phyloP scores from a whole-genome alignment of 2,888 invertebrate species.

The Drosophila glabriapex region DNA sequence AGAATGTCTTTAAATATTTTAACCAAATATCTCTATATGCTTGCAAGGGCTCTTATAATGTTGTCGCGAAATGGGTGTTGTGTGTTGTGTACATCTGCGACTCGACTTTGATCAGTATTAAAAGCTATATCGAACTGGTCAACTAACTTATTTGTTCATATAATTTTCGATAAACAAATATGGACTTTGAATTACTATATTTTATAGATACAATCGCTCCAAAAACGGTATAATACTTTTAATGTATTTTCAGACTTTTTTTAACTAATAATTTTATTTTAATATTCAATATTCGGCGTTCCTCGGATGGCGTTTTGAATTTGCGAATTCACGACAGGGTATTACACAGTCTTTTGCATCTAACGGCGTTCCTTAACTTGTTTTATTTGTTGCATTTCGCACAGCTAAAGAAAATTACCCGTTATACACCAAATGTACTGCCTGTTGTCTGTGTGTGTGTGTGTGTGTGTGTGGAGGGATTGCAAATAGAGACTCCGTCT shows the following conservation, averaged over 20 bases:
- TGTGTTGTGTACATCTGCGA: neutral
- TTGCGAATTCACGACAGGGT: slow-evolving; percentile 20
- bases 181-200: neutral
- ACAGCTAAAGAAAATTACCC: slow-evolving; percentile 56
- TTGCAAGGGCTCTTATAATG: neutral
- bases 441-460: slow-evolving; percentile 13
- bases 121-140: neutral
- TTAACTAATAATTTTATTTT: neutral
- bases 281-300: neutral
- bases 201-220: neutral
- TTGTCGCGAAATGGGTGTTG: neutral
- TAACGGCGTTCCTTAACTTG: slow-evolving; percentile 7
- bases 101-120: neutral
- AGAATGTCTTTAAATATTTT: neutral
- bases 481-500: slow-evolving; percentile 20
- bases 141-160: neutral
- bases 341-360: slow-evolving; percentile 9
- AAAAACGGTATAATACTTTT: neutral
- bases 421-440: slow-evolving; percentile 52
- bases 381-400: slow-evolving; percentile 61
- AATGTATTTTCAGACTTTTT: neutral
- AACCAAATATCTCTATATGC: neutral
- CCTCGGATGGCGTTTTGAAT: neutral
- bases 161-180: neutral
- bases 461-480: slow-evolving; percentile 16